These are phyloP conservation scores for Drosophila anomalata DNA, from an alignment of 2,888 invertebrate genomes.

Conservation along the genomic window DNA sequence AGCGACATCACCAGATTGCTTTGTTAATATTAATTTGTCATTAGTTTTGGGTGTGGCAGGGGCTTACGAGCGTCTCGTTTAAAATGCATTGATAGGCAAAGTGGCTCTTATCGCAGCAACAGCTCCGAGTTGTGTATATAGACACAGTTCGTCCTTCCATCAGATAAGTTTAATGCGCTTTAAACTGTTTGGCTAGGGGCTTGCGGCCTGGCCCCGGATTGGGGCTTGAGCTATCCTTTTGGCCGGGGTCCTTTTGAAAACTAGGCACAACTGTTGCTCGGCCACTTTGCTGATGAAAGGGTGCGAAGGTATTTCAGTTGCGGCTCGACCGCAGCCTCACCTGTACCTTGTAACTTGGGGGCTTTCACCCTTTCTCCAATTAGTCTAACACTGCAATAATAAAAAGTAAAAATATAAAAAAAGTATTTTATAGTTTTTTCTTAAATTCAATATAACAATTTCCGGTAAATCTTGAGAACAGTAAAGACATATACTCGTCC, in stretches of 20 bases:
- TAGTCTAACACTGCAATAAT: conserved; percentile 9
- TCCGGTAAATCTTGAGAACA: background rate
- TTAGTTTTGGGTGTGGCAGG: conserved; percentile 60
- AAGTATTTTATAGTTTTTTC: background rate
- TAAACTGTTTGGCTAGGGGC: conserved; percentile 73
- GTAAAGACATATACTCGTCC: background rate
- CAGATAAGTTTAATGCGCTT: conserved; percentile 77
- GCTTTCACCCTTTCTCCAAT: conserved; percentile 28
- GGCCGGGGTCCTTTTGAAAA: conserved; percentile 57
- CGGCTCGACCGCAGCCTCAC: conserved; percentile 37
- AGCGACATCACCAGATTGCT: conserved; percentile 61
- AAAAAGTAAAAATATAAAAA: background rate
- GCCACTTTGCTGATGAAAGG: conserved; percentile 64
- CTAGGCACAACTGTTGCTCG: conserved; percentile 73
- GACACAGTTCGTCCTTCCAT: conserved; percentile 40
- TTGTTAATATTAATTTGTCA: conserved; percentile 80
- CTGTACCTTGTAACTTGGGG: conserved; percentile 17
- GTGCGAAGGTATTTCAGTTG: conserved; percentile 56
- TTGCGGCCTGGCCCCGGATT: conserved; percentile 22
- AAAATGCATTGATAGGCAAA: conserved; percentile 78
- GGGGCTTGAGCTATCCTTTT: conserved; percentile 30
- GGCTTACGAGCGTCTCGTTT: conserved; percentile 72
- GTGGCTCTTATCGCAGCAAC: conserved; percentile 45
- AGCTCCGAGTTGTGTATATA: conserved; percentile 44
- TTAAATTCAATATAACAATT: background rate